Percentiles rank a stretch among this genome's conserved stretches.
Conservation (phyloP, 2,113 vertebrate species). For the Pogonocichla stellata region DNA sequence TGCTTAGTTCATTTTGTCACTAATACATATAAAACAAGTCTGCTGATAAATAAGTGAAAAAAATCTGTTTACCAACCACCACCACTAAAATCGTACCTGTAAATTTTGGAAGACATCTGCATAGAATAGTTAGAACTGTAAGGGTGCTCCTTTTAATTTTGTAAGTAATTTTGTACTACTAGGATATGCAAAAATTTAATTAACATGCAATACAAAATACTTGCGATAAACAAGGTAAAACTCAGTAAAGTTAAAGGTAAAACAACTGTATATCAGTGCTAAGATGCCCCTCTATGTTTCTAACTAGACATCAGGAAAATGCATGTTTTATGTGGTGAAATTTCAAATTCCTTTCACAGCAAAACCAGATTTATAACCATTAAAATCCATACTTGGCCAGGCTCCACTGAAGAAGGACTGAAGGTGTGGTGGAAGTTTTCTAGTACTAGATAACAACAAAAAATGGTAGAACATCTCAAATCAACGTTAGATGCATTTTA, state of each 20-base stretch:
- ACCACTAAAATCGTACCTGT: conserved; percentile 57
- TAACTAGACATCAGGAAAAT: neutral
- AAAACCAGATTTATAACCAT: conserved; percentile 7
- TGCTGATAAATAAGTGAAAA: conserved; percentile 59
- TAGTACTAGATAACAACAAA: neutral
- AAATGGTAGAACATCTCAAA: neutral
- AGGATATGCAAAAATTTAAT: conserved; percentile 48
- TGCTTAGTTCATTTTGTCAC: conserved; percentile 64
- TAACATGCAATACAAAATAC: conserved; percentile 69
- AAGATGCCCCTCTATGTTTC: neutral
- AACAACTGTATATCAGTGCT: conserved; percentile 4
- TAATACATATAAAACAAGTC: conserved; percentile 64
- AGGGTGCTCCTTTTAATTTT: neutral
- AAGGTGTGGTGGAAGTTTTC: neutral
- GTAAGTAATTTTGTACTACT: neutral
- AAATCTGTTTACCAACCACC: conserved; percentile 50
- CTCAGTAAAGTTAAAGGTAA: neutral
- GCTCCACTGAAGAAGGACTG: neutral
- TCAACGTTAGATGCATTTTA: neutral
- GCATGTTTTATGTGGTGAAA: neutral
- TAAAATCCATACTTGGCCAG: neutral
- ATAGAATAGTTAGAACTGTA: conserved; percentile 55
- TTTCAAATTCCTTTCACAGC: conserved; percentile 22
- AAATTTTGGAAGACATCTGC: conserved; percentile 69
- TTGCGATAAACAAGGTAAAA: conserved; percentile 51